Evolutionary conservation across 2,888 invertebrate genomes (phyloP).

Genomic region (Ennomos quercinarius): DNA sequence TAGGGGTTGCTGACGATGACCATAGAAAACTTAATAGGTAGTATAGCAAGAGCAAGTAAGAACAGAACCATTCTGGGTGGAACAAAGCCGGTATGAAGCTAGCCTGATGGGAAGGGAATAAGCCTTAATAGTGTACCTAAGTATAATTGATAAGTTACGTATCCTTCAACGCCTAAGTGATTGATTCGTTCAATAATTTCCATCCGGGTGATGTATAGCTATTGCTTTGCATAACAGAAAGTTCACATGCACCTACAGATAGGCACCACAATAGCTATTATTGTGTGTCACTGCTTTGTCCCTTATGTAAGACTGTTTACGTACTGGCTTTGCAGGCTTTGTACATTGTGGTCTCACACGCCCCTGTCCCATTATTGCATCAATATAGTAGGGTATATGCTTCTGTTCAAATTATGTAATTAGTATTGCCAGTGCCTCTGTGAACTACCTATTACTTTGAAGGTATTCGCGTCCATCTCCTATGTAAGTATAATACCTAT

Average conservation of each 20-base stretch:
- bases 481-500: no score
- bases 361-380: constrained; percentile 4
- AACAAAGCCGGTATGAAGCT: no score
- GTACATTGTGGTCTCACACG: constrained; percentile 21
- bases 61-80: no score
- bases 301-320: constrained; percentile 68
- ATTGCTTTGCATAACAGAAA: background rate
- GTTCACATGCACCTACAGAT: background rate
- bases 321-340: constrained; percentile 64
- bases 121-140: background rate
- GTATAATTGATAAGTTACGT: background rate
- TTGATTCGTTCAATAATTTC: constrained; percentile 14
- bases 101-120: no score
- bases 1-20: no score
- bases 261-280: constrained; percentile 3
- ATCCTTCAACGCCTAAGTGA: constrained; percentile 19
- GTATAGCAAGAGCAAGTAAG: no score
- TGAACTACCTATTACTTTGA: no score
- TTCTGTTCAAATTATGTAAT: constrained; percentile 13
- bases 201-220: background rate
- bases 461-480: no score
- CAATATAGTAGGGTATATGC: background rate
- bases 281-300: constrained; percentile 56
- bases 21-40: no score
- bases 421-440: background rate